Evolutionary conservation across 2,888 invertebrate genomes (phyloP).

Genomic region (Phrixothrix hirtus): DNA sequence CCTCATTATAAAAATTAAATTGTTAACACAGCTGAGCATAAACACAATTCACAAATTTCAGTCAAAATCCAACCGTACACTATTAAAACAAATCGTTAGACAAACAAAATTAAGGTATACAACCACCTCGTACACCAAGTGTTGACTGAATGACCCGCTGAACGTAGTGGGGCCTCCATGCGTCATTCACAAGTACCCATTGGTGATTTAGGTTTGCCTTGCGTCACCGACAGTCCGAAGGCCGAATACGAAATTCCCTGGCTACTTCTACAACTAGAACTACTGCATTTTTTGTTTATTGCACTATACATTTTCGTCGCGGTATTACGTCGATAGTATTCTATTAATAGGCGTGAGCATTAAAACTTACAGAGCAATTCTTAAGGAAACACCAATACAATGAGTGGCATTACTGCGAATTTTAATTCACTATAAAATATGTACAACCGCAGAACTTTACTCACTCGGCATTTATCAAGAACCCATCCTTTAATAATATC

Average conservation of each 20-base stretch:
- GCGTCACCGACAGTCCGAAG: constrained; percentile 35
- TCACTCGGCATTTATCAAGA: neutral
- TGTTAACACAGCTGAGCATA: constrained; percentile 2
- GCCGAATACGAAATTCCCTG: constrained; percentile 33
- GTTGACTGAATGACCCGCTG: constrained; percentile 26
- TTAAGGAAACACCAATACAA: neutral
- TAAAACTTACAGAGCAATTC: neutral
- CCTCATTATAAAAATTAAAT: constrained; percentile 56
- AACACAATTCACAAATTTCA: neutral
- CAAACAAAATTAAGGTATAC: constrained; percentile 14
- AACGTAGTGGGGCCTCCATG: constrained; percentile 34
- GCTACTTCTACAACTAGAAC: constrained; percentile 19
- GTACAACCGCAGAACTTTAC: neutral
- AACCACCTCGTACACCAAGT: constrained; percentile 16
- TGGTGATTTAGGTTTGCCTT: constrained; percentile 29
- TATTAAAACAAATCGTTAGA: constrained; percentile 15
- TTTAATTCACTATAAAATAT: neutral
- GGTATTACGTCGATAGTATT: constrained; percentile 9
- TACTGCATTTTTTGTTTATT: constrained; percentile 25
- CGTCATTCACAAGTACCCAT: constrained; percentile 38
- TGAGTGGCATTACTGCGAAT: neutral
- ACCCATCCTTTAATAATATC: neutral
- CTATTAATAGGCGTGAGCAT: neutral
- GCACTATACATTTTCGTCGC: constrained; percentile 19
- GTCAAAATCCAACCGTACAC: constrained; percentile 13